Evolutionary conservation across 2,113 vertebrate species (phyloP).

Genomic region (Pheucticus melanocephalus): DNA sequence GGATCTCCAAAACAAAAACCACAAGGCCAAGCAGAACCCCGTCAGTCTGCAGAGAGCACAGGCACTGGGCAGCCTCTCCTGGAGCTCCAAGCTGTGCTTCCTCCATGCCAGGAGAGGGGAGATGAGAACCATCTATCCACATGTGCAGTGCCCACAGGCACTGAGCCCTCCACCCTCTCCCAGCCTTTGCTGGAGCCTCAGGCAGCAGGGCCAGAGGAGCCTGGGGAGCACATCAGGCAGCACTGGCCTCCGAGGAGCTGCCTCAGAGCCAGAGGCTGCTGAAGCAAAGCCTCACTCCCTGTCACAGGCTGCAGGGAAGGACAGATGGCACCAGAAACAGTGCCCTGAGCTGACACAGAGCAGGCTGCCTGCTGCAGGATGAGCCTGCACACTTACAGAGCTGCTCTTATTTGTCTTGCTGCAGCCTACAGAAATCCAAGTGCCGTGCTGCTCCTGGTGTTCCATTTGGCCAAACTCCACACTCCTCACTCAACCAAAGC

Average conservation of each 20-base stretch:
- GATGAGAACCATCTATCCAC: not conserved
- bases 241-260: not conserved
- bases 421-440: not conserved
- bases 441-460: accelerated
- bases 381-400: not conserved
- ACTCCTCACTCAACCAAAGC: accelerated
- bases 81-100: not conserved
- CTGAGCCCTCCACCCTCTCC: not conserved
- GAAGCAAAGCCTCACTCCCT: not conserved
- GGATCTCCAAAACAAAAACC: not conserved
- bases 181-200: not conserved
- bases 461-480: not conserved
- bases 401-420: not conserved
- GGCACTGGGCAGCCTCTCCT: not conserved
- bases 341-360: not conserved
- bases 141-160: accelerated
- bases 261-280: not conserved
- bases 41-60: not conserved
- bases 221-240: not conserved
- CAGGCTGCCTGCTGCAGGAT: not conserved
- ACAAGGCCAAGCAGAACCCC: not conserved
- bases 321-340: not conserved
- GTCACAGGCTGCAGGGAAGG: not conserved
- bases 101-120: not conserved
- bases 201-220: not conserved